Percentiles rank a stretch among this genome's conserved stretches.
These are phyloP conservation scores for Ophion ventricosus DNA, from an alignment of 2,888 invertebrate species.

Conservation along the genomic window DNA sequence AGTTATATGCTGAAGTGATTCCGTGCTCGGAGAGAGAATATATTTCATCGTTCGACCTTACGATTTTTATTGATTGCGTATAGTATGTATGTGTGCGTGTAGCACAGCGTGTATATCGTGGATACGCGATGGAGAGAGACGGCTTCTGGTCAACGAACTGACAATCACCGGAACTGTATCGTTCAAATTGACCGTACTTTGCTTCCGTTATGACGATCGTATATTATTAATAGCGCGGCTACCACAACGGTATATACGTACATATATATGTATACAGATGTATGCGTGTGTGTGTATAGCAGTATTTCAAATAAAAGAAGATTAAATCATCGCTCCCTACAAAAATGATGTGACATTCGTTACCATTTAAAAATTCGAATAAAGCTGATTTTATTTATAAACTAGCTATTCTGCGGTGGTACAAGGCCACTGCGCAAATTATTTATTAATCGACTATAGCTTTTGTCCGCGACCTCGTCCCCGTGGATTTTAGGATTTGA, in stretches of 20 bases:
- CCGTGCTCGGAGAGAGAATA: neutral
- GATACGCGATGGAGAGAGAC: conserved; percentile 3
- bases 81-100: neutral
- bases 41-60: neutral
- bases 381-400: neutral
- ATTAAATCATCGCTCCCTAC: neutral
- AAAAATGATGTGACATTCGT: neutral
- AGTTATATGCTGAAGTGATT: neutral
- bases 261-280: neutral
- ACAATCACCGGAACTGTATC: conserved; percentile 63
- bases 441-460: neutral
- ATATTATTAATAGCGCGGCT: conserved; percentile 47
- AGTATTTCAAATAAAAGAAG: neutral
- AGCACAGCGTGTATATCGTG: neutral
- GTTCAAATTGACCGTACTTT: conserved; percentile 54
- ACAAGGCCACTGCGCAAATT: neutral
- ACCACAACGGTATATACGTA: neutral
- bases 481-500: no score
- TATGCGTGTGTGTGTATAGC: neutral
- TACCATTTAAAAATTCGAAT: neutral
- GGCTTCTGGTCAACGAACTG: conserved; percentile 53
- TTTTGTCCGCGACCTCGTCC: no score
- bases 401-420: neutral
- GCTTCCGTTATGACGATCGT: conserved; percentile 61
- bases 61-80: neutral